phyloP scores from a whole-genome alignment of 2,888 invertebrate genomes.

The Xylota segnis region DNA sequence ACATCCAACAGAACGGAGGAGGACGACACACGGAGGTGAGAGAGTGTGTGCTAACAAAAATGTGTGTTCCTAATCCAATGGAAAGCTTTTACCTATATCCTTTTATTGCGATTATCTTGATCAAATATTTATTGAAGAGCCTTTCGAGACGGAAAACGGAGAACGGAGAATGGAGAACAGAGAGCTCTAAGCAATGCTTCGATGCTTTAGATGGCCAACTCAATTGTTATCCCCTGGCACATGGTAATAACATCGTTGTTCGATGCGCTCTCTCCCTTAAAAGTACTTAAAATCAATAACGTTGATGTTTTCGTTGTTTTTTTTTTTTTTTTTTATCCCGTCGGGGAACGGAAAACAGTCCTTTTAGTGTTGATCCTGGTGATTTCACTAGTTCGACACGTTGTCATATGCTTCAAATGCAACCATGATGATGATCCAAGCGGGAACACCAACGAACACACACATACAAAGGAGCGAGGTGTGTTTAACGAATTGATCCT shows the following conservation, averaged over 20 bases:
- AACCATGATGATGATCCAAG: constrained; percentile 33
- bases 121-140: constrained; percentile 73
- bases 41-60: constrained; percentile 50
- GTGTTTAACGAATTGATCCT: constrained; percentile 52
- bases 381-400: constrained; percentile 57
- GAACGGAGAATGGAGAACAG: no score
- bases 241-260: constrained; percentile 57
- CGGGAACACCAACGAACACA: not conserved
- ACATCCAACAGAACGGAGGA: constrained; percentile 52
- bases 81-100: constrained; percentile 66
- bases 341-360: constrained; percentile 21
- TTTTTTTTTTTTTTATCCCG: not conserved
- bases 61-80: constrained; percentile 72
- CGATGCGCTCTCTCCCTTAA: constrained; percentile 21
- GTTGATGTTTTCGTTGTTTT: constrained; percentile 25
- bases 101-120: constrained; percentile 73
- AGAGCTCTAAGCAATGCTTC: constrained; percentile 11
- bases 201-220: constrained; percentile 40
- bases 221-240: constrained; percentile 65
- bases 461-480: not conserved
- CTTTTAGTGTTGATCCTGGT: constrained; percentile 36
- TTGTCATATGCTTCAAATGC: constrained; percentile 69
- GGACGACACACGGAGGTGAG: constrained; percentile 24
- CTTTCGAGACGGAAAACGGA: constrained; percentile 16
- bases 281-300: constrained; percentile 71